phyloP scores from a whole-genome alignment of 2,888 invertebrate genomes.

The Caprella mutica region DNA sequence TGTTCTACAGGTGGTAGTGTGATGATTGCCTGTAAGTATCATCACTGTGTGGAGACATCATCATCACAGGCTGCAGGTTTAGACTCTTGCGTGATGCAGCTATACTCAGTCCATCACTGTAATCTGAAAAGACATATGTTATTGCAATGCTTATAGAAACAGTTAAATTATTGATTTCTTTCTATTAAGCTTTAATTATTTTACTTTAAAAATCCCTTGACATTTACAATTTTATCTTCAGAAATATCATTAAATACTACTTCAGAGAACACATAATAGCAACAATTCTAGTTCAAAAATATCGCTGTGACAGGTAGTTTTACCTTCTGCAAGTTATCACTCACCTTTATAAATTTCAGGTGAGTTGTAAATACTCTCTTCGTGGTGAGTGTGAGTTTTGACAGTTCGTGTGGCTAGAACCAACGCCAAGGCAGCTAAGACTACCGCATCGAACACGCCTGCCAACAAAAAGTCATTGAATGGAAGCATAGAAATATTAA shows the following conservation, averaged over 20 bases:
- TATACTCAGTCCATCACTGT: slow-evolving; percentile 72
- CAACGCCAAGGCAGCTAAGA: slow-evolving; percentile 67
- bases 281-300: no score
- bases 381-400: neutral
- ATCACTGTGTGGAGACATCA: slow-evolving; percentile 57
- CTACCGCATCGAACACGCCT: slow-evolving; percentile 62
- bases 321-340: no score
- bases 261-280: no score
- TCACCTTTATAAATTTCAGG: slow-evolving; percentile 8
- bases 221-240: neutral
- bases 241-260: neutral
- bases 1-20: slow-evolving; percentile 41
- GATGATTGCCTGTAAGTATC: slow-evolving; percentile 72
- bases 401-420: slow-evolving; percentile 6
- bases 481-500: no score
- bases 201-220: neutral
- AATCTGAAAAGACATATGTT: slow-evolving; percentile 44
- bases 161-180: neutral
- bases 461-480: no score
- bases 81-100: slow-evolving; percentile 74
- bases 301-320: no score
- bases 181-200: neutral
- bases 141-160: neutral
- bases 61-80: slow-evolving; percentile 71
- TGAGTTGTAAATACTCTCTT: neutral